These are phyloP conservation scores for Liodrosophila aerea DNA, from an alignment of 2,888 invertebrate species.

Conservation along the genomic window DNA sequence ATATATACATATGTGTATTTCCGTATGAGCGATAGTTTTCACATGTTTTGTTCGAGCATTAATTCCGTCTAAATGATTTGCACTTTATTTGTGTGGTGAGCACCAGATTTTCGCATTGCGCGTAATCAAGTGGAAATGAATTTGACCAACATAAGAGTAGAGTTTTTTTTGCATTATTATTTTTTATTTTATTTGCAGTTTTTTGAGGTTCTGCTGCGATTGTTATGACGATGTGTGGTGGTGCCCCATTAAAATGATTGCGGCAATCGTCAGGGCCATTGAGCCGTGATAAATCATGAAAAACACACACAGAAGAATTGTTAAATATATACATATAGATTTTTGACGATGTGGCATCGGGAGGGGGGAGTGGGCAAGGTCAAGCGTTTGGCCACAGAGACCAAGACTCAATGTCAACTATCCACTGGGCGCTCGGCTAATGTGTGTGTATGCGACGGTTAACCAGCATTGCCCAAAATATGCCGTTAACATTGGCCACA, in stretches of 20 bases:
- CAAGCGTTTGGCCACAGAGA: conserved; percentile 64
- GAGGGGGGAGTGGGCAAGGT: conserved; percentile 39
- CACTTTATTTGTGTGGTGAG: conserved; percentile 37
- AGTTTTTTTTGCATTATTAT: conserved; percentile 17
- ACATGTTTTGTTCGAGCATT: conserved; percentile 73
- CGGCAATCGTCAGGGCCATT: conserved; percentile 43
- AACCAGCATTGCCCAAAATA: conserved; percentile 74
- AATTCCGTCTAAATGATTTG: conserved; percentile 78
- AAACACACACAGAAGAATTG: conserved; percentile 11
- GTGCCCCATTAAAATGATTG: background rate
- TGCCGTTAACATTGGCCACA: conserved; percentile 71
- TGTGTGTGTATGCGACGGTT: conserved; percentile 53
- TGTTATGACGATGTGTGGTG: conserved; percentile 23
- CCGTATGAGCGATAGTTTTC: conserved; percentile 63
- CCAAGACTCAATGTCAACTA: conserved; percentile 45
- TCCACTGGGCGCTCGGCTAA: conserved; percentile 30
- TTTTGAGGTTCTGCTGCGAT: conserved; percentile 23
- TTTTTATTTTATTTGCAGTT: conserved; percentile 11
- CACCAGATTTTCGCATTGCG: conserved; percentile 55
- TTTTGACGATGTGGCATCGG: background rate
- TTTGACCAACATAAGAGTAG: conserved; percentile 79
- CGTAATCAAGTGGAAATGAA: conserved; percentile 78
- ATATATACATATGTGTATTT: conserved; percentile 5
- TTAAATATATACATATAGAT: background rate
- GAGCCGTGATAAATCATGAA: conserved; percentile 63